Base-by-base conservation (phyloP, 2,888 invertebrate species). In the Monoplex corrugatus region DNA sequence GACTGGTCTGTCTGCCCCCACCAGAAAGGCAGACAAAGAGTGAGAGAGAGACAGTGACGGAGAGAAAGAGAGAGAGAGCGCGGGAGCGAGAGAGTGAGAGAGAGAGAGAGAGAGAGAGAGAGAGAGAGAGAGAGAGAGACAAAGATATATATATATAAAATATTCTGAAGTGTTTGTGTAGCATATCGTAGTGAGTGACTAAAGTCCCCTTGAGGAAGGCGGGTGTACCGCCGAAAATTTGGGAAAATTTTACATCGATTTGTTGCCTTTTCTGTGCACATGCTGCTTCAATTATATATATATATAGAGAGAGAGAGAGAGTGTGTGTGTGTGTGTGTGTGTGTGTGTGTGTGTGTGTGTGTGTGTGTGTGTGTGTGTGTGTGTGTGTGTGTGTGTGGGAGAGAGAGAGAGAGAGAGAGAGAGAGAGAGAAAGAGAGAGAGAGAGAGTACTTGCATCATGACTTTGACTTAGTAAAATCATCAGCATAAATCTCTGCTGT, bases 321-420 rank as follows among this genome's bases (percentile, higher is more conserved):
- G 57, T 40, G 40, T 82, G 86, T 72, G 32, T 32, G 44, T 50
- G 50, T 80, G 88, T 68, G 10, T 63, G 50, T 83, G 32, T 68
- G 32, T 83, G 82, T 44, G n/a, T n/a, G 44, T 44, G 38, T n/a
- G 82, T n/a, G 44, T 44, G 44, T 16, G 16, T 38, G 38, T 45
- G n/a, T 45, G 45, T 43, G 16, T 19, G 43, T 44, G 45, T 57
- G 84, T 38, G 38, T 28, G 28, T 28, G 43, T 10, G 28, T 28
- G 28, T 16, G n/a, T n/a, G n/a, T n/a, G n/a, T n/a, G n/a, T n/a
- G n/a, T n/a, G n/a, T n/a, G 57, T 40, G 40, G 82, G 86, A 86
- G 32, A 44, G 44, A 78, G 50, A 87, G 88, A 83, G 10, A 83
- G 50, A 88, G 32, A 83, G 32, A 88, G 82, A 82, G n/a, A 44